Percentiles rank a stretch among this genome's conserved stretches.
These are phyloP conservation scores for Holcopasites calliopsidis DNA, from an alignment of 1,140 invertebrate species.

Conservation along the genomic window DNA sequence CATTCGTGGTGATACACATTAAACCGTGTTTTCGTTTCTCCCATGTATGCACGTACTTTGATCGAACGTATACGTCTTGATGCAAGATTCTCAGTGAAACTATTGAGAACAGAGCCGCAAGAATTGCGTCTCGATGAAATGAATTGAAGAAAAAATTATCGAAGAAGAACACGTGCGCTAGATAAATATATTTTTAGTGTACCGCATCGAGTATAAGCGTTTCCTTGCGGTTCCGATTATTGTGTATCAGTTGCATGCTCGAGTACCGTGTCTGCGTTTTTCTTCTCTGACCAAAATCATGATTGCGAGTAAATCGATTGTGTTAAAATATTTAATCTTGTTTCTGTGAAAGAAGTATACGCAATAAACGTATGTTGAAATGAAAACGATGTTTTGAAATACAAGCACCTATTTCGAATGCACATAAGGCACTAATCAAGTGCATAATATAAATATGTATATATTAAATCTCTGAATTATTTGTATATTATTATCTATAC, in stretches of 20 bases:
- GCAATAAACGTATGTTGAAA: slow-evolving; percentile 25
- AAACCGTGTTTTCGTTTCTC: slow-evolving; percentile 39
- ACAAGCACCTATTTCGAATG: slow-evolving; percentile 35
- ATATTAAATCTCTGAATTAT: slow-evolving; percentile 43
- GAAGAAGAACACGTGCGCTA: background rate
- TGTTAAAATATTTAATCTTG: background rate
- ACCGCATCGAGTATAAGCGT: background rate
- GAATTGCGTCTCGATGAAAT: background rate
- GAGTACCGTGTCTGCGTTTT: background rate
- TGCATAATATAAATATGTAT: slow-evolving; percentile 36
- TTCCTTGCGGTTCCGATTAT: slow-evolving; percentile 15
- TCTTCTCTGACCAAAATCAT: slow-evolving; percentile 10
- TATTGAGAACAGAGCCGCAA: slow-evolving; percentile 17
- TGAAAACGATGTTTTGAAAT: slow-evolving; percentile 1
- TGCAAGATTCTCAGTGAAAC: background rate
- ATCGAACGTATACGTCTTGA: background rate
- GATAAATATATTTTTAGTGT: slow-evolving; percentile 9
- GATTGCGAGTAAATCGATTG: background rate
- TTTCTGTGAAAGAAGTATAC: background rate
- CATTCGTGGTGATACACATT: slow-evolving; percentile 18
- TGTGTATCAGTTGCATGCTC: slow-evolving; percentile 12
- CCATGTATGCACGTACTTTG: slow-evolving; percentile 41
- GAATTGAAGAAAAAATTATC: background rate
- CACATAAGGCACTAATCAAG: slow-evolving; percentile 45
- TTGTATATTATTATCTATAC: slow-evolving; percentile 2